Base-by-base conservation (phyloP, 2,113 vertebrate genomes). In the Thalassarche chlororhynchos region DNA sequence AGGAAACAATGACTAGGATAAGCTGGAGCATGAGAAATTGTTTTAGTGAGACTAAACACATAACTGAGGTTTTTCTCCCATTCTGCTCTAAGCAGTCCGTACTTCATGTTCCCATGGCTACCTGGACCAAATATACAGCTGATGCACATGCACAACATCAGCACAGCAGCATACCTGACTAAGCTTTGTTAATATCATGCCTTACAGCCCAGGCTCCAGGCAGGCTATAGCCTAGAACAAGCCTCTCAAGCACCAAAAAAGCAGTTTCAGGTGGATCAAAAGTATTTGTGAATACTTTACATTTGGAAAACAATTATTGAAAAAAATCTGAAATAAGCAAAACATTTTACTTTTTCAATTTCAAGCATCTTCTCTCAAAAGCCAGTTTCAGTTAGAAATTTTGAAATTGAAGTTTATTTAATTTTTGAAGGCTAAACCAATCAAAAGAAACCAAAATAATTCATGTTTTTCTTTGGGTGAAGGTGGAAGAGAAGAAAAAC, bases 61-160 rank as follows among this genome's bases (percentile, higher is more conserved):
- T 69, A 23, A 60, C 31, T 14, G 44, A 55, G 86, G 14, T 2
- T 29, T 92, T 76, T 81, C 19, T 24, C 51, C 23, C 25, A 31
- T 24, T 12, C 8, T 12, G 60, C 16, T 76, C 49, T 69, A 81
- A 58, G 34, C 9, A 65, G 36, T 32, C 44, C 32, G 34, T 58
- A 38, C 6, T 55, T 51, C 20, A 29, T 14, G 25, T 40, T 42
- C 66, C 60, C 28, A 16, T 8, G 44, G 69, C 32, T 61, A 42
- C 38, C 25, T 31, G 60, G 60, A 36, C n/a, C 10, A 10, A 61
- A 60, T 4, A 23, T 3, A 60, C 4, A 51, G 76, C 24, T 17
- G 20, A 32, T 32, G 38, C 19, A 31, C n/a, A 17, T 1, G 9
- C 20, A 44, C 32, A 40, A 3, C 40, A 58, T 0, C 2, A 60